phyloP scores from a whole-genome alignment of 2,888 invertebrate genomes.

The Cheilosia soror region DNA sequence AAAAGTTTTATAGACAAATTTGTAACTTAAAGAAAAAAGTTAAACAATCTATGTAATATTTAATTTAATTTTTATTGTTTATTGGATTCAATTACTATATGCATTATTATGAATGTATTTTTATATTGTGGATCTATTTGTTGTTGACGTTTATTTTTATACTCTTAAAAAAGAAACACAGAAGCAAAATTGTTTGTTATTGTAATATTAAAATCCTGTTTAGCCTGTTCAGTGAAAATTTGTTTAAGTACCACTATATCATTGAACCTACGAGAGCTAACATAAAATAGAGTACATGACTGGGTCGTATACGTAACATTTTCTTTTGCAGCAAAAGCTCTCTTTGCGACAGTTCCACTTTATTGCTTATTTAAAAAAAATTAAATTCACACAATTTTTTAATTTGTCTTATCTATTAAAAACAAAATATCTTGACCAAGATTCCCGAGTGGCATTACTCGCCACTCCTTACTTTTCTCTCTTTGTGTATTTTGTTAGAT shows the following conservation, averaged over 20 bases:
- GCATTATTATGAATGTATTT: slow-evolving; percentile 60
- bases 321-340: neutral
- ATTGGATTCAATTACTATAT: slow-evolving; percentile 36
- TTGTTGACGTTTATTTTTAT: slow-evolving; percentile 62
- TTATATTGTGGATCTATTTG: slow-evolving; percentile 68
- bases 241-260: neutral
- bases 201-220: slow-evolving; percentile 12
- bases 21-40: slow-evolving; percentile 47
- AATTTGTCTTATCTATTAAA: no score
- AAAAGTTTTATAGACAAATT: slow-evolving; percentile 70
- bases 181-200: slow-evolving; percentile 23
- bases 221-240: slow-evolving; percentile 24
- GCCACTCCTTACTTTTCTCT: no score
- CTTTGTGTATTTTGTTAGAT: no score
- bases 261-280: no score
- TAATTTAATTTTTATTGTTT: slow-evolving; percentile 41
- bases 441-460: no score
- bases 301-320: neutral
- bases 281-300: neutral
- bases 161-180: slow-evolving; percentile 21
- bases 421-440: no score
- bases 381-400: no score
- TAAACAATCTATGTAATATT: slow-evolving; percentile 28
- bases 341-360: no score
- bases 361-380: no score